A percentile compares a stretch with the other conserved stretches of the same genome.
Conservation (phyloP, 2,888 invertebrate genomes). For the Scaptomyza parva region DNA sequence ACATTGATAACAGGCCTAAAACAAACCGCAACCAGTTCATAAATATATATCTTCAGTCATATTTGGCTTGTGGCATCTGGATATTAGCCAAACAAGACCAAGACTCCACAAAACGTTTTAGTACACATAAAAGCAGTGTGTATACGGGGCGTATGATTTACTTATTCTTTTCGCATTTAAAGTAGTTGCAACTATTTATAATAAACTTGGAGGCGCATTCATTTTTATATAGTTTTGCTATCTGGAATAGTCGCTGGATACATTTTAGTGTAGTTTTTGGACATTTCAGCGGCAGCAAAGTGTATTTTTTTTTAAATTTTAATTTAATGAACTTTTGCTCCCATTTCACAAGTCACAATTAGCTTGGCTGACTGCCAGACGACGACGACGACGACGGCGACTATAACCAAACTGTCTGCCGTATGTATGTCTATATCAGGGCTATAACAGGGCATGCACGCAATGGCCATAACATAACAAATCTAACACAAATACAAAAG, state of each 20-base stretch:
- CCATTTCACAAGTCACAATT: constrained; percentile 67
- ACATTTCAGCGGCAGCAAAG: constrained; percentile 34
- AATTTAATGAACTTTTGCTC: constrained; percentile 69
- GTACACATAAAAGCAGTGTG: too few species aligned
- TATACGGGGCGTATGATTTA: neutral
- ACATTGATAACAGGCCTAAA: constrained; percentile 40
- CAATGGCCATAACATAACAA: too few species aligned
- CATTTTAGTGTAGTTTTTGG: constrained; percentile 31
- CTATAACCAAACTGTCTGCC: neutral
- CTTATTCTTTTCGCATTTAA: neutral
- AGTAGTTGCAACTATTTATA: constrained; percentile 24
- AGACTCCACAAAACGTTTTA: too few species aligned
- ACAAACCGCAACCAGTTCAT: constrained; percentile 16
- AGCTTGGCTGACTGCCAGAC: constrained; percentile 57
- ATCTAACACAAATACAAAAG: neutral
- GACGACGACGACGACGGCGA: neutral
- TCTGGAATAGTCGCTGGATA: constrained; percentile 35
- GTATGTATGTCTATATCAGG: constrained; percentile 3
- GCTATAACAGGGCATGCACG: constrained; percentile 16
- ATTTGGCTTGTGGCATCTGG: constrained; percentile 16
- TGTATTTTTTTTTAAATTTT: constrained; percentile 25
- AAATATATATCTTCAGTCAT: constrained; percentile 29
- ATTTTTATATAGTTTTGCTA: constrained; percentile 19
- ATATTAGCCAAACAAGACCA: constrained; percentile 13
- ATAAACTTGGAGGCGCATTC: neutral